Evolutionary conservation across 2,797 vertebrate genomes (phyloP).

Genomic region (Phrynocephalus forsythii): DNA sequence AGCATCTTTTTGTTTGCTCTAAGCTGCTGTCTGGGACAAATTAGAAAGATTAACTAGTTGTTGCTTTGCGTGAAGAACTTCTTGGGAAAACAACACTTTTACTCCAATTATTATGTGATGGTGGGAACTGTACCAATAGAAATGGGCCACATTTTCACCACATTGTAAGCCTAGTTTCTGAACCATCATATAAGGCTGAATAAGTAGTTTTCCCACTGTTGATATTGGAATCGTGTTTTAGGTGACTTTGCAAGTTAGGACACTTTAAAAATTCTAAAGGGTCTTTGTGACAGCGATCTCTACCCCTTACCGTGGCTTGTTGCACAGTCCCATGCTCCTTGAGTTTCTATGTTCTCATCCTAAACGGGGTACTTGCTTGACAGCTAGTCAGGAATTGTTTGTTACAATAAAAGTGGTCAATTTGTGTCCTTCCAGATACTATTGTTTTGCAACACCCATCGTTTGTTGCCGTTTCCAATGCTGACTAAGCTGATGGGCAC

Average conservation of each 20-base stretch:
- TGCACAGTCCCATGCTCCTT: neutral
- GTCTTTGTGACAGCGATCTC: neutral
- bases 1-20: neutral
- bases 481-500: no score
- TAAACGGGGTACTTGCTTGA: constrained; percentile 33
- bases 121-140: constrained; percentile 14
- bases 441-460: no score
- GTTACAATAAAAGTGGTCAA: neutral
- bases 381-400: constrained; percentile 37
- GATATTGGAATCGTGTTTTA: neutral
- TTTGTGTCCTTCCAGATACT: no score
- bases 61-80: neutral
- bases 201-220: neutral
- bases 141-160: constrained; percentile 6
- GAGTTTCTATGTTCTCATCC: constrained; percentile 23
- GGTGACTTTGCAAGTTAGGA: constrained; percentile 12
- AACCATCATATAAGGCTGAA: constrained; percentile 10
- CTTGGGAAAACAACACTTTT: neutral
- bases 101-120: neutral
- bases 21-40: neutral
- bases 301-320: constrained; percentile 23
- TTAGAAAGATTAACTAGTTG: neutral
- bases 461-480: no score
- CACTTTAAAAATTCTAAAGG: constrained; percentile 26
- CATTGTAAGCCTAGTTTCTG: constrained; percentile 23